These are phyloP conservation scores for Promerops cafer DNA, from an alignment of 2,113 vertebrate species.

Conservation along the genomic window DNA sequence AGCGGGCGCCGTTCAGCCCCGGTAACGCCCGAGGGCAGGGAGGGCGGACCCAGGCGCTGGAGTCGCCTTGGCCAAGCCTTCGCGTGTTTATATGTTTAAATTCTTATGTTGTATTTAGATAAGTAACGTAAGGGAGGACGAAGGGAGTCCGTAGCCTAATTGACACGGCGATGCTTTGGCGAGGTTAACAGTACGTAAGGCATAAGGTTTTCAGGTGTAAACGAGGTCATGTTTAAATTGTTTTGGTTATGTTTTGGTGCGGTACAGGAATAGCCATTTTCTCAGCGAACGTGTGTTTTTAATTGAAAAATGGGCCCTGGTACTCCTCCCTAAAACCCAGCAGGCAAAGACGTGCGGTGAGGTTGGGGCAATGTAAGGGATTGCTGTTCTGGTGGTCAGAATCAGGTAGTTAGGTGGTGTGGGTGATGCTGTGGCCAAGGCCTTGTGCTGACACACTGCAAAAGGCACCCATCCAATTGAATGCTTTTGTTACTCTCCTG, in stretches of 20 bases:
- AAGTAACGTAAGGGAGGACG: too few species aligned
- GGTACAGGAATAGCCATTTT: not conserved
- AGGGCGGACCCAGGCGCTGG: not conserved
- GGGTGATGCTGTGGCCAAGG: rapidly evolving
- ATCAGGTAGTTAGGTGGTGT: not conserved
- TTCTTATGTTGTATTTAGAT: rapidly evolving
- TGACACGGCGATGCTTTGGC: not conserved
- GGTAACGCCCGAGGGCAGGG: too few species aligned
- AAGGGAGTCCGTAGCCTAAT: rapidly evolving
- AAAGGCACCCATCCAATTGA: rapidly evolving
- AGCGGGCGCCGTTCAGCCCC: not conserved
- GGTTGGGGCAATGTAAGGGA: not conserved
- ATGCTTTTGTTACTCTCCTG: rapidly evolving
- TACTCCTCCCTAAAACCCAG: too few species aligned
- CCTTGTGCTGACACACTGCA: rapidly evolving
- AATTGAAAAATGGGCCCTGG: not conserved
- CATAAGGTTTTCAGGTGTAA: rapidly evolving
- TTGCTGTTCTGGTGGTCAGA: rapidly evolving
- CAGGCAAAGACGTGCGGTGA: rapidly evolving
- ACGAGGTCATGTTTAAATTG: rapidly evolving
- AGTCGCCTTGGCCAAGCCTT: rapidly evolving
- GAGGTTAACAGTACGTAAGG: rapidly evolving
- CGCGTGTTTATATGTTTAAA: rapidly evolving
- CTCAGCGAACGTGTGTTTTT: rapidly evolving
- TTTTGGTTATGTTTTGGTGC: rapidly evolving